Percentiles rank a stretch among this genome's conserved stretches.
These are phyloP conservation scores for Nanorana parkeri DNA, from an alignment of 2,113 vertebrate species.

Conservation along the genomic window DNA sequence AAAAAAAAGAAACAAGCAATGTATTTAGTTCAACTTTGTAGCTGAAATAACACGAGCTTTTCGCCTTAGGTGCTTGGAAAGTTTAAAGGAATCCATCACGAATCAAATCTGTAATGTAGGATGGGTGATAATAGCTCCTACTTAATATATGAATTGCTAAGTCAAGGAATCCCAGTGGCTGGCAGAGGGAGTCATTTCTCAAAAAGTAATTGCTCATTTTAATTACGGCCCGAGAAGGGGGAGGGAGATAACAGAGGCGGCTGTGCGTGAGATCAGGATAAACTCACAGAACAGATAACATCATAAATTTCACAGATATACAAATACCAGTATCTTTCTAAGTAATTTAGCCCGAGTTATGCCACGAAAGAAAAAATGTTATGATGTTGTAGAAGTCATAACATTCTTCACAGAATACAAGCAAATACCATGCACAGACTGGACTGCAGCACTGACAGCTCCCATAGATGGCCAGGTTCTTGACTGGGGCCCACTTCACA, in stretches of 20 bases:
- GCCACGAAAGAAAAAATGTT: constrained; percentile 16
- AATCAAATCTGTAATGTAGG: neutral
- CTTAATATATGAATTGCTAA: neutral
- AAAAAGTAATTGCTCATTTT: constrained; percentile 20
- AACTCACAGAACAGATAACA: constrained; percentile 36
- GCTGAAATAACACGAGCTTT: too few relatives aligned
- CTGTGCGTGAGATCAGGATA: constrained; percentile 40
- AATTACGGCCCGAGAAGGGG: constrained; percentile 11
- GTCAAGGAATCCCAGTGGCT: neutral
- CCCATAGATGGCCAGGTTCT: neutral
- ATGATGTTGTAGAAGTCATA: constrained; percentile 31
- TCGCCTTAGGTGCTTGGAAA: too few relatives aligned
- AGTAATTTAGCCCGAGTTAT: constrained; percentile 36
- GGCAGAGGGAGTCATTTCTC: constrained; percentile 13
- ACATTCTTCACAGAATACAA: constrained; percentile 15
- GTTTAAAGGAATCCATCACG: neutral
- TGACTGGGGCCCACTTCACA: neutral
- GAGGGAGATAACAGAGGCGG: constrained; percentile 12
- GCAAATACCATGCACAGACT: neutral
- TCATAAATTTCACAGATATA: constrained; percentile 37
- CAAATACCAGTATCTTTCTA: constrained; percentile 45
- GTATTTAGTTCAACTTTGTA: too few relatives aligned
- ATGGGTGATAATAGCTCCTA: neutral
- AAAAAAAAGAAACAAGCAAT: too few relatives aligned
- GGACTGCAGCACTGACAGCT: neutral